A percentile compares a stretch with the other conserved stretches of the same genome.
phyloP scores from a whole-genome alignment of 2,113 vertebrate genomes.

The Melanocharis versteri region DNA sequence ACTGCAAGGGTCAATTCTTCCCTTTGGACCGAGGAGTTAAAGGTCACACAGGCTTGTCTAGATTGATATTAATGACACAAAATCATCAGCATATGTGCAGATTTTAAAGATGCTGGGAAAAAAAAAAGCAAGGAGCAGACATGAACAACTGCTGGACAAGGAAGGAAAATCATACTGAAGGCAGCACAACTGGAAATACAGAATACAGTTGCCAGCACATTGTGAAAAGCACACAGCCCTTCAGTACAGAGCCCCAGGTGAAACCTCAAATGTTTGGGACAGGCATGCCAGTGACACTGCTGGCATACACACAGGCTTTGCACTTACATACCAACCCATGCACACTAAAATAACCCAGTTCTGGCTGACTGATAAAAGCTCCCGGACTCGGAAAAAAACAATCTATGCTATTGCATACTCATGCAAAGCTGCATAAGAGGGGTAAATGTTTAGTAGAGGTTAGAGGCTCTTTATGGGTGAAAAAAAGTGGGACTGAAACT shows the following conservation, averaged over 20 bases:
- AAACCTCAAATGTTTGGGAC: neutral
- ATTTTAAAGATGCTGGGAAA: neutral
- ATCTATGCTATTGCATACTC: neutral
- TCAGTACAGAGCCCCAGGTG: neutral
- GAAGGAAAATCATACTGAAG: neutral
- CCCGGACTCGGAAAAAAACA: neutral
- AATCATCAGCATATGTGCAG: neutral
- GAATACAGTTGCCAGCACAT: neutral
- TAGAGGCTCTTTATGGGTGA: neutral
- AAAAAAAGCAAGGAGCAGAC: neutral
- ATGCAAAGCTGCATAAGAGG: neutral
- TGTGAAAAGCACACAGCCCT: neutral
- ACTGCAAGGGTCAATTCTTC: constrained; percentile 26
- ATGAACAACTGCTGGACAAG: neutral
- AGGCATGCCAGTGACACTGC: neutral
- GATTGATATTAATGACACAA: constrained; percentile 35
- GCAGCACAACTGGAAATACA: neutral
- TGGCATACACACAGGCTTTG: neutral
- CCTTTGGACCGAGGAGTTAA: constrained; percentile 22
- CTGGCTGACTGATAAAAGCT: neutral
- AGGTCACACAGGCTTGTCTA: constrained; percentile 37
- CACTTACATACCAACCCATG: neutral
- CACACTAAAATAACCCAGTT: neutral
- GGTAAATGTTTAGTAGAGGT: neutral
- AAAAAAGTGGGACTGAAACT: neutral